Percentiles rank a stretch among this genome's conserved stretches.
These are phyloP conservation scores for Papilio demoleus DNA, from an alignment of 2,888 invertebrate species.

Conservation along the genomic window DNA sequence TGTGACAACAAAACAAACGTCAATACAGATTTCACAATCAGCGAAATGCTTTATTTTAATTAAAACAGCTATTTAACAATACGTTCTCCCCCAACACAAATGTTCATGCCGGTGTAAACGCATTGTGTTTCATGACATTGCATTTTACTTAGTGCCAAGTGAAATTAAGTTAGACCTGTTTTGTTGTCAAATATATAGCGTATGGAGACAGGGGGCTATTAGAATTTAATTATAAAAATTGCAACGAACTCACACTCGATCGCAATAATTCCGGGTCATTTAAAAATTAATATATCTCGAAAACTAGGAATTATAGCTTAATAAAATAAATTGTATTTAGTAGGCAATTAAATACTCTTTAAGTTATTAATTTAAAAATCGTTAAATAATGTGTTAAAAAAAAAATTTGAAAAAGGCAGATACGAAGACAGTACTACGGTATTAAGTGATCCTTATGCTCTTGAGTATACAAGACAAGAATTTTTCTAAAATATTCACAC, in stretches of 20 bases:
- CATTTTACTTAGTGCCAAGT: slow-evolving; percentile 17
- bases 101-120: slow-evolving; percentile 22
- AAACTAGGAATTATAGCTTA: too few relatives aligned
- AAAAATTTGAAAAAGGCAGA: too few relatives aligned
- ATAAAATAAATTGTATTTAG: too few relatives aligned
- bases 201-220: not conserved
- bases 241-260: not conserved
- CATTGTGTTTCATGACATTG: not conserved
- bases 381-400: too few relatives aligned
- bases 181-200: not conserved
- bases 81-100: slow-evolving; percentile 7
- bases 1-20: slow-evolving; percentile 15
- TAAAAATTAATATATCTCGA: too few relatives aligned
- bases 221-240: not conserved
- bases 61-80: slow-evolving; percentile 35
- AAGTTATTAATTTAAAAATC: too few relatives aligned
- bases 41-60: slow-evolving; percentile 30
- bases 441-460: too few relatives aligned
- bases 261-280: too few relatives aligned
- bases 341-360: too few relatives aligned
- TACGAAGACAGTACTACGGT: too few relatives aligned
- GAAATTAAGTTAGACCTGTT: slow-evolving; percentile 20
- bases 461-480: too few relatives aligned
- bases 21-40: slow-evolving; percentile 5
- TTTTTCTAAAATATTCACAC: too few relatives aligned